These are phyloP conservation scores for Rhabdophis nuchalis DNA, from an alignment of 2,797 vertebrate species.

Conservation along the genomic window DNA sequence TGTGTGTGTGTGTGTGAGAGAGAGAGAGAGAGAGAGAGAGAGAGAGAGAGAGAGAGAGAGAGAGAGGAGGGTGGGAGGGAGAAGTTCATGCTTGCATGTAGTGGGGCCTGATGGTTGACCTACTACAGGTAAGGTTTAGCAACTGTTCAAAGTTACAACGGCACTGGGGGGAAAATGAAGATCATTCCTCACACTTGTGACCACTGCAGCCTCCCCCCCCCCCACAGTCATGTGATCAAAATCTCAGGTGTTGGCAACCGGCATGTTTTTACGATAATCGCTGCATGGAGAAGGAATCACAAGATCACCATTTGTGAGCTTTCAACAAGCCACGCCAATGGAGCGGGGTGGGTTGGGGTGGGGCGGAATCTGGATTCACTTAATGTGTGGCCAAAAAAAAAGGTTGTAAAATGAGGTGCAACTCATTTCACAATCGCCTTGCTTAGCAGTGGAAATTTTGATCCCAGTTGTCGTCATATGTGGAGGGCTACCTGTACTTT, in stretches of 20 bases:
- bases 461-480: neutral
- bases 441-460: neutral
- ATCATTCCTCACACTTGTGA: neutral
- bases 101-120: neutral
- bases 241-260: neutral
- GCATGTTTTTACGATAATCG: neutral
- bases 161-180: neutral
- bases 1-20: neutral
- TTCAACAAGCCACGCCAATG: neutral
- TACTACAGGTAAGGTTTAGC: neutral
- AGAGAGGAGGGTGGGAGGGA: neutral
- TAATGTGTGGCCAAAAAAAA: neutral
- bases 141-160: neutral
- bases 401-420: neutral
- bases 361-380: neutral
- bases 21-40: neutral
- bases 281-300: neutral
- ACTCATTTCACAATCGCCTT: neutral
- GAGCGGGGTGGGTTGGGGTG: too few relatives aligned
- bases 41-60: neutral
- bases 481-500: neutral
- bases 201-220: neutral
- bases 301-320: neutral
- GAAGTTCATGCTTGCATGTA: neutral
- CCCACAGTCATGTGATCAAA: neutral